Base-by-base conservation (phyloP, 1,140 invertebrate species). In the Penaeus indicus region DNA sequence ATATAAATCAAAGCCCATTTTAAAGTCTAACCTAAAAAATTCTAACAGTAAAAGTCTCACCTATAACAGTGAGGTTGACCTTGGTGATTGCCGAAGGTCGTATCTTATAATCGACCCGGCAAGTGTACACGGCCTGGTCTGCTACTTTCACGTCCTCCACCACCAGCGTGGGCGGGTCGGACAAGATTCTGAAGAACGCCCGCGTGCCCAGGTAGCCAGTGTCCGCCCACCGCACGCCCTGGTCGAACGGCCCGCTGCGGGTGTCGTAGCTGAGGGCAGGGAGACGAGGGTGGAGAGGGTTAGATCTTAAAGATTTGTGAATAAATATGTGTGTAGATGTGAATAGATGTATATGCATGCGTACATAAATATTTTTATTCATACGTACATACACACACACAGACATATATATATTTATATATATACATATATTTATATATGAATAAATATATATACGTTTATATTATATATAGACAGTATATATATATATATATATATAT, bases 81-180 rank as follows among this genome's bases (percentile, higher is more conserved):
- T 90, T 90, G n/a, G 90, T 90, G 72, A 88, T 82, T n/a, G 90
- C 86, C 21, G 87, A 89, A 4, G 90, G 84, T 38, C 90, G 67
- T n/a, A 89, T 85, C 77, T 90, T 90, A 60, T 89, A 90, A 54
- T 89, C 86, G 7, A 90, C 90, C 67, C 90, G 80, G 81, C 90
- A 90, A 79, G 90, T 90, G 27, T 88, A 90, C n/a, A 89, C 79
- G 19, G 82, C 90, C 79, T 90, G 72, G 87, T 90, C 90, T 25
- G 87, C 87, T 62, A 88, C 86, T 85, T 89, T 83, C 4, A 90
- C 90, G 72, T 89, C 90, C 27, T 90, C 86, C 69, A 90, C 79
- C 27, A 88, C 86, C 64, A 90, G 83, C 27, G 90, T 90, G 10
- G 90, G 90, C 78, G 90, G 90, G 77, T 90, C 90, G 18, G 85